Percentiles rank a stretch among this genome's conserved stretches.
Evolutionary conservation across 2,797 vertebrate genomes (phyloP).

Genomic region (Gallirallus australis): DNA sequence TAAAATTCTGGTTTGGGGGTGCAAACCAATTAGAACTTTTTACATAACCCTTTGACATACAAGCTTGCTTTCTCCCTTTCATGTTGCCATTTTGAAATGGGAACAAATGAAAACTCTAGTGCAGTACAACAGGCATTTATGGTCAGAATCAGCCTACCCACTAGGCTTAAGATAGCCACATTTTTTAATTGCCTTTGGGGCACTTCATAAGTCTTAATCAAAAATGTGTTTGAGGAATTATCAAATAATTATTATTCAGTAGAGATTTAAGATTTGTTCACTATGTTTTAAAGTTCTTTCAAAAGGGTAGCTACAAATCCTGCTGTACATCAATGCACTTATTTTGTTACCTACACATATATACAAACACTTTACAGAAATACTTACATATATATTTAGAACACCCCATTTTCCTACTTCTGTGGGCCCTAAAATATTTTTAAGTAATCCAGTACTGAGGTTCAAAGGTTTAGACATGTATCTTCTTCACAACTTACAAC

Average conservation of each 20-base stretch:
- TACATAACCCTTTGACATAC: neutral
- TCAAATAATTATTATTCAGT: neutral
- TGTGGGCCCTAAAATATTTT: neutral
- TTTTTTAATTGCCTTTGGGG: neutral
- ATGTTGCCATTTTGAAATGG: fast-evolving
- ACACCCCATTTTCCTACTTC: neutral
- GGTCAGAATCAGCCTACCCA: neutral
- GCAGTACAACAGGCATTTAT: neutral
- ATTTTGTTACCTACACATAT: too few species aligned
- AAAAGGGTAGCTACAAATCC: neutral
- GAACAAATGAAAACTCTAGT: neutral
- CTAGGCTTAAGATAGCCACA: neutral
- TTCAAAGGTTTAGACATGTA: neutral
- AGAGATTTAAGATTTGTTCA: neutral
- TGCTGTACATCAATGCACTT: neutral
- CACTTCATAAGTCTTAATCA: neutral
- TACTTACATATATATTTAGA: neutral
- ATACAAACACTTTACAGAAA: neutral
- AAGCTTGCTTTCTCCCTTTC: neutral
- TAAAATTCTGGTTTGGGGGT: neutral
- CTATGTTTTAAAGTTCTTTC: neutral
- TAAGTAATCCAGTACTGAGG: neutral
- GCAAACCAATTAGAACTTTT: neutral
- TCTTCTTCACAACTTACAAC: neutral
- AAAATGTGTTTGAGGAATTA: neutral